These are phyloP conservation scores for Oncorhynchus tshawytscha DNA, from an alignment of 2,113 vertebrate species.

Conservation along the genomic window DNA sequence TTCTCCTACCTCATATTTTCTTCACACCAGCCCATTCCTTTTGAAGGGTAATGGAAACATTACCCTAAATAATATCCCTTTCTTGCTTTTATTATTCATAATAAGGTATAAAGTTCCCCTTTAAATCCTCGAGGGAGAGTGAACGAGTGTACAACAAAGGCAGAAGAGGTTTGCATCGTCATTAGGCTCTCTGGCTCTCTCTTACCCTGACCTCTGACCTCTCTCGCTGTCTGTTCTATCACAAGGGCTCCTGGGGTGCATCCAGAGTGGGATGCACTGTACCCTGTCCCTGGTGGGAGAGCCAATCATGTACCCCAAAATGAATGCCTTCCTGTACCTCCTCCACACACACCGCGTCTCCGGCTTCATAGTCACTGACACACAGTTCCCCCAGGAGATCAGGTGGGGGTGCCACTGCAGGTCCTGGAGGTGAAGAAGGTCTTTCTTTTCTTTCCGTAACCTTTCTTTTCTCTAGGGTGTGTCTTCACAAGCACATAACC, in stretches of 20 bases:
- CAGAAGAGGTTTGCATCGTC: no score
- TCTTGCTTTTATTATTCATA: no score
- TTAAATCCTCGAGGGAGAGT: no score
- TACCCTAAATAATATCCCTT: no score
- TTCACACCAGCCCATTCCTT: no score
- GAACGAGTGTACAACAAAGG: no score
- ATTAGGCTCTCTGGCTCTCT: no score
- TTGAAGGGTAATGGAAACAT: no score
- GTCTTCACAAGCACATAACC: background rate
- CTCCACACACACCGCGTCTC: slow-evolving; percentile 85
- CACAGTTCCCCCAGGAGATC: slow-evolving; percentile 92
- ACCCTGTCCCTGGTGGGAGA: slow-evolving; percentile 93
- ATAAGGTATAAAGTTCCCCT: no score
- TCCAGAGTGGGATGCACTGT: background rate
- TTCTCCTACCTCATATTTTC: no score
- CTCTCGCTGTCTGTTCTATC: background rate
- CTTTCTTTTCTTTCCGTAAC: background rate
- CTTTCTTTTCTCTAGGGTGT: background rate
- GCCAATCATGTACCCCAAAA: slow-evolving; percentile 95
- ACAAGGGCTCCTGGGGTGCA: no score
- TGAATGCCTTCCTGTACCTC: slow-evolving; percentile 84
- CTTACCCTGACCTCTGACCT: no score
- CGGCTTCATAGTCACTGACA: slow-evolving; percentile 94
- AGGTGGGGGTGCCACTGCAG: slow-evolving; percentile 68
- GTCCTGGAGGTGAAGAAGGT: background rate